Evolutionary conservation across 2,888 invertebrate species (phyloP).

Genomic region (Drymonia ruficornis): DNA sequence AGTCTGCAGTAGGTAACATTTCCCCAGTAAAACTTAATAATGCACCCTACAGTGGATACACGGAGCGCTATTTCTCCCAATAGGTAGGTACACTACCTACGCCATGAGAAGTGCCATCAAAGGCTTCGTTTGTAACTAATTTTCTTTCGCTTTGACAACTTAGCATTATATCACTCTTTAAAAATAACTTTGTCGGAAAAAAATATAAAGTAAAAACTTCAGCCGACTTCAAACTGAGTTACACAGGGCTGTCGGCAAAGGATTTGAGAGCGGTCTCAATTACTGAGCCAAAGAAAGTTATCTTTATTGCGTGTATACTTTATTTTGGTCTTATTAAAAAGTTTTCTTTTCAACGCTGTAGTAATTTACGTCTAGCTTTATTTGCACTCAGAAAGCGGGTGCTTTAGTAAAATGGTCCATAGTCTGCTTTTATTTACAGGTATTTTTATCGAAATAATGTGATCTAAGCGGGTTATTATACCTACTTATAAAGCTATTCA

Average conservation of each 20-base stretch:
- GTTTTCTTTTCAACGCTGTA: conserved; percentile 28
- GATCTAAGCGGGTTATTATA: too few species aligned
- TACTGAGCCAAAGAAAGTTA: conserved; percentile 59
- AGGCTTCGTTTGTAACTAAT: background rate
- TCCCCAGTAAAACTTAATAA: too few species aligned
- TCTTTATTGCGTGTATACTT: conserved; percentile 58
- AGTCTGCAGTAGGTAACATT: too few species aligned
- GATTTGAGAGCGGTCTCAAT: conserved; percentile 69
- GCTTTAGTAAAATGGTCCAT: conserved; percentile 11
- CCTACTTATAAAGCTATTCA: too few species aligned
- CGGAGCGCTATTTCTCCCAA: too few species aligned
- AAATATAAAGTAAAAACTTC: conserved; percentile 53
- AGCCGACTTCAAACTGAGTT: conserved; percentile 66
- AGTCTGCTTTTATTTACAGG: background rate
- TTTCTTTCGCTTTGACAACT: conserved; percentile 29
- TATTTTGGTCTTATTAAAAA: conserved; percentile 43
- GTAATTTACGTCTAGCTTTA: conserved; percentile 19
- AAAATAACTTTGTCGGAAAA: conserved; percentile 61
- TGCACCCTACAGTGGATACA: too few species aligned
- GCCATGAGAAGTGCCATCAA: too few species aligned
- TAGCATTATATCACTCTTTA: conserved; percentile 40
- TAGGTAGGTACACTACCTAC: too few species aligned
- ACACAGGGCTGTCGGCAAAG: conserved; percentile 63
- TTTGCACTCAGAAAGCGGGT: conserved; percentile 4
- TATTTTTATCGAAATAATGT: background rate